These are phyloP conservation scores for Brachyrhaphis roseni DNA, from an alignment of 2,797 vertebrate genomes.

Conservation along the genomic window DNA sequence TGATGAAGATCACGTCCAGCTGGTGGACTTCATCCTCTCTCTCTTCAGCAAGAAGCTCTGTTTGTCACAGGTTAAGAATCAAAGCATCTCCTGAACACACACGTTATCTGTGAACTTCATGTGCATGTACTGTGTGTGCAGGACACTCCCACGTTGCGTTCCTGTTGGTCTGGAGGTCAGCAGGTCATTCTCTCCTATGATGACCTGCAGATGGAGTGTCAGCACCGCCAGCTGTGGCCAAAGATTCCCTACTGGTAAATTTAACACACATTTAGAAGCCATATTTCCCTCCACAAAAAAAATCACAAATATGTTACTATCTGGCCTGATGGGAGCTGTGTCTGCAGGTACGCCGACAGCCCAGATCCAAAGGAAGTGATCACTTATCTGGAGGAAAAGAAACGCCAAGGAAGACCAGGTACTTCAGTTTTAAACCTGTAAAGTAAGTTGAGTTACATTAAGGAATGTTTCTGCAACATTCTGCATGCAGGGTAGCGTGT, in stretches of 20 bases:
- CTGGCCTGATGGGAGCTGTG: constrained; percentile 10
- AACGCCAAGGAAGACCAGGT: constrained; percentile 85
- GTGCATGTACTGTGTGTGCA: constrained; percentile 44
- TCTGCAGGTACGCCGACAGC: constrained; percentile 87
- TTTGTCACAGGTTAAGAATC: constrained; percentile 75
- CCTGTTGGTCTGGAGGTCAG: constrained; percentile 83
- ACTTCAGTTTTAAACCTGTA: neutral
- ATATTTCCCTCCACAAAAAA: neutral
- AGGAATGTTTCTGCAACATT: neutral
- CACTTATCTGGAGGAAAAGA: constrained; percentile 82
- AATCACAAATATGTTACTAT: neutral
- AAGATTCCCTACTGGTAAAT: constrained; percentile 74
- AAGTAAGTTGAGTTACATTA: no score
- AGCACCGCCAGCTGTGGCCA: constrained; percentile 83
- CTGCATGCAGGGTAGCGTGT: neutral
- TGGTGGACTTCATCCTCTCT: constrained; percentile 77
- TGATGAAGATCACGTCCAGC: constrained; percentile 72
- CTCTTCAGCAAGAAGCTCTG: constrained; percentile 83
- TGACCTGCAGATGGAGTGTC: constrained; percentile 52
- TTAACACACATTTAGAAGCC: neutral
- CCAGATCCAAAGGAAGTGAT: constrained; percentile 79
- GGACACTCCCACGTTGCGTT: constrained; percentile 82
- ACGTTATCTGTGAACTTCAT: neutral
- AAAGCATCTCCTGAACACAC: neutral
- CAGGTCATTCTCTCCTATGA: constrained; percentile 89